Conservation (phyloP, 92 coral and sea anemone genomes). For the Virgularia gustaviana region DNA sequence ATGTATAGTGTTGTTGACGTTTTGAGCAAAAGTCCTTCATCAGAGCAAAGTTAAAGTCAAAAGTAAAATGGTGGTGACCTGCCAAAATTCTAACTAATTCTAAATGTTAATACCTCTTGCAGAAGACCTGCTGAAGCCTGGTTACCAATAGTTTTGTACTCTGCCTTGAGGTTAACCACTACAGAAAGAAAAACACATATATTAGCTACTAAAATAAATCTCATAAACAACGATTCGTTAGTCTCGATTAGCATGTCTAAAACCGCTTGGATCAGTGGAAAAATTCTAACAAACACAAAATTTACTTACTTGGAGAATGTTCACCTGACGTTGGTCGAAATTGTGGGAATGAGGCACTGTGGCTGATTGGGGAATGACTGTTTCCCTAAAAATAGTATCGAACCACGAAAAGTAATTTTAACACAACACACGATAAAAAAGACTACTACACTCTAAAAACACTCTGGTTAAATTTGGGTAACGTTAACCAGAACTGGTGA, state of each 20-base stretch:
- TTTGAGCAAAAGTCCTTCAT: no score
- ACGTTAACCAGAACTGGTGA: no score
- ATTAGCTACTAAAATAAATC: no score
- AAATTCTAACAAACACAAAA: not conserved
- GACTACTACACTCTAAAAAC: no score
- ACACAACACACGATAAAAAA: no score
- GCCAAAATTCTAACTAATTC: not conserved
- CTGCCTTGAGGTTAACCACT: conserved; percentile 61
- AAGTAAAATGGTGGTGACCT: not conserved
- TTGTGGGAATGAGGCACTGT: not conserved
- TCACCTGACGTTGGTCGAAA: not conserved
- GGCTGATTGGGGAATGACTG: no score
- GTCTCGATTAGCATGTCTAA: not conserved
- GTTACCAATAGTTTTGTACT: conserved; percentile 73
- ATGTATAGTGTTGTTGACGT: not conserved
- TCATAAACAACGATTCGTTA: not conserved
- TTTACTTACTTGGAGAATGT: not conserved
- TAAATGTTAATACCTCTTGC: conserved; percentile 59
- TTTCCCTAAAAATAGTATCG: no score
- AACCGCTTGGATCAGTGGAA: not conserved
- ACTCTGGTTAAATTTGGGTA: no score
- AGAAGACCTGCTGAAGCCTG: conserved; percentile 72
- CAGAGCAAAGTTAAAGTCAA: no score
- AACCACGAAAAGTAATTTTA: no score
- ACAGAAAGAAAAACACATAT: conserved; percentile 2